Base-by-base conservation (phyloP, 2,797 vertebrate genomes). In the Thunnus albacares region DNA sequence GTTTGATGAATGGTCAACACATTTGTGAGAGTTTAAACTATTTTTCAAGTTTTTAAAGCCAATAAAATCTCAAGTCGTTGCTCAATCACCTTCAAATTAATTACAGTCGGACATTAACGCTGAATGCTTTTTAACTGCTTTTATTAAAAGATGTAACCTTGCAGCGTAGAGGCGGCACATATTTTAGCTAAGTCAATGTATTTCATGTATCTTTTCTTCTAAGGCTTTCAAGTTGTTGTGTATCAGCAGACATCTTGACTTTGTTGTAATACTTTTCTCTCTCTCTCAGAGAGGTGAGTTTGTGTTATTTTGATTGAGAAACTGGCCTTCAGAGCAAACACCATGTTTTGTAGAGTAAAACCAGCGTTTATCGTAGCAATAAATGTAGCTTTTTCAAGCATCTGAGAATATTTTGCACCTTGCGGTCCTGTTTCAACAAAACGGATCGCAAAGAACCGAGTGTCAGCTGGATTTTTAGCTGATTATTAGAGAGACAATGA, bases 91-190 rank as follows among this genome's bases (percentile, higher is more conserved):
- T 15, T 24, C 6, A 59, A 20, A 52, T 41, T 2, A 6, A 53
- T 38, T 77, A 35, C 28, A 62, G 1, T n/a, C 26, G 62, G 51
- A 61, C 56, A 62, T 73, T 26, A 60, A 66, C 38, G 56, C 17
- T 24, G 1, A 45, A 38, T 47, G 55, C 79, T 63, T 84, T 71
- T 78, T 52, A 55, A 64, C 22, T 22, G 8, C 69, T 80, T 86
- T 80, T 76, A 83, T 82, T 66, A 49, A 86, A 9, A 67, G 60
- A 22, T 77, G 67, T 88, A 83, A 81, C 59, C 72, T 49, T 33
- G 28, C 38, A 17, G 77, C 20, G 28, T 35, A 63, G 66, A 82
- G 66, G 63, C 6, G 26, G 72, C 79, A 55, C 77, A 57, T 73
- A 13, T 18, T 83, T 84, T 76, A 68, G 62, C n/a, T 26, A 49